Conservation (phyloP, 2,888 invertebrate species). For the Drosophila mimetica region DNA sequence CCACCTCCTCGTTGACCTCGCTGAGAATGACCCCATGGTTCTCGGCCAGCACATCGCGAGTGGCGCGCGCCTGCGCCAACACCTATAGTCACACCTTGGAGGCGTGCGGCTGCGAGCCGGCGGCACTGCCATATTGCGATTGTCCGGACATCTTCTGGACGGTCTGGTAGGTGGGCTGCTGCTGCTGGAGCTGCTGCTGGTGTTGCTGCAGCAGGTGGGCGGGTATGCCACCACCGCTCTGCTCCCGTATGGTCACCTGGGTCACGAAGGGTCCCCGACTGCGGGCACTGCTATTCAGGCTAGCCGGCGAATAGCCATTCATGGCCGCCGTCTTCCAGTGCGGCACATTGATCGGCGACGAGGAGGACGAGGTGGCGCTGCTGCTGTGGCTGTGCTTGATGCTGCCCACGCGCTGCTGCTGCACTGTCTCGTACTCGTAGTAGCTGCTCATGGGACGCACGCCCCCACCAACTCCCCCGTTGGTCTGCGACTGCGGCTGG, state of each 20-base stretch:
- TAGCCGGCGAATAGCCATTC: conserved; percentile 82
- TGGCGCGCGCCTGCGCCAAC: conserved; percentile 80
- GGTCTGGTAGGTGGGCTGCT: conserved; percentile 82
- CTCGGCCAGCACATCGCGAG: conserved; percentile 63
- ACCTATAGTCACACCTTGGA: conserved; percentile 85
- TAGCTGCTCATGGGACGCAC: conserved; percentile 91
- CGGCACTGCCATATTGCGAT: conserved; percentile 72
- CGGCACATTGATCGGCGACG: conserved; percentile 80
- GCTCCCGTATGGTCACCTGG: conserved; percentile 87
- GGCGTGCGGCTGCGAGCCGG: conserved; percentile 81
- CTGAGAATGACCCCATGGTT: conserved; percentile 35
- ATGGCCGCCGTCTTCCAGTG: conserved; percentile 83
- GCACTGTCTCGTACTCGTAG: conserved; percentile 93
- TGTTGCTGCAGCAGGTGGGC: conserved; percentile 47
- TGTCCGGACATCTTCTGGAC: conserved; percentile 71
- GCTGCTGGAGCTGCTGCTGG: conserved; percentile 50
- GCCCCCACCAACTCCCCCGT: conserved; percentile 54
- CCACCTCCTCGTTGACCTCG: conserved; percentile 68
- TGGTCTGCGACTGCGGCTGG: conserved; percentile 69
- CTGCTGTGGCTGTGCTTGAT: conserved; percentile 82
- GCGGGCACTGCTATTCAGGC: conserved; percentile 82
- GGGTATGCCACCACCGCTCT: conserved; percentile 65
- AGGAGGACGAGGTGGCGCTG: conserved; percentile 32
- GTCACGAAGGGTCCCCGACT: conserved; percentile 87
- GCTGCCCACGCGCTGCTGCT: conserved; percentile 86